Conservation (phyloP, 2,888 invertebrate species). For the Parnassius glacialis region DNA sequence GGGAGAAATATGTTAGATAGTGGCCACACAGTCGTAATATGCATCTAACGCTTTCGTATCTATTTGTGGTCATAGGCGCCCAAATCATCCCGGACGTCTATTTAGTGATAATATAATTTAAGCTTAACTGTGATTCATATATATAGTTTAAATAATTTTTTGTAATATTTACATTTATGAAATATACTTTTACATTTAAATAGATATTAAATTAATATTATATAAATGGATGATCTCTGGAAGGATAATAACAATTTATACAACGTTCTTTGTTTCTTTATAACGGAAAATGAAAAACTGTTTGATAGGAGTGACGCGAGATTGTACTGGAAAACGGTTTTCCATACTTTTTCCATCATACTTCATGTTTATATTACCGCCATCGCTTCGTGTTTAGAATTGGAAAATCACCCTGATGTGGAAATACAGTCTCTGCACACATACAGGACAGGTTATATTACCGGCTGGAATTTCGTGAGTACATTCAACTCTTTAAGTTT, state of each 20-base stretch:
- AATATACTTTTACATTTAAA: too few relatives aligned
- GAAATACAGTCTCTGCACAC: slow-evolving; percentile 50
- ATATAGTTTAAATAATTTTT: background rate
- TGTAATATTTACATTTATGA: background rate
- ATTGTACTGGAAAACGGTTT: slow-evolving; percentile 64
- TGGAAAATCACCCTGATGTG: slow-evolving; percentile 34
- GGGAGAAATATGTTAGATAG: background rate
- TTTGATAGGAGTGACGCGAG: slow-evolving; percentile 61
- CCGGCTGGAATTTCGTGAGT: slow-evolving; percentile 74
- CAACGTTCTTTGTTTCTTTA: slow-evolving; percentile 63
- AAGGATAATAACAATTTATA: slow-evolving; percentile 63
- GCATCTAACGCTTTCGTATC: slow-evolving; percentile 16
- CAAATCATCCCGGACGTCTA: slow-evolving; percentile 22
- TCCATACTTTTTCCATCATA: slow-evolving; percentile 46
- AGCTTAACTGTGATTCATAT: slow-evolving; percentile 4
- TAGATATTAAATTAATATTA: background rate
- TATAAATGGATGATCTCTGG: slow-evolving; percentile 60
- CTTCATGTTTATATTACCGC: slow-evolving; percentile 50
- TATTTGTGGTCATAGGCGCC: slow-evolving; percentile 20
- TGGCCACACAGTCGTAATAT: slow-evolving; percentile 12
- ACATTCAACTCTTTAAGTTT: slow-evolving; percentile 15
- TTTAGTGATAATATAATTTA: slow-evolving; percentile 20
- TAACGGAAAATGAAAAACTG: slow-evolving; percentile 67
- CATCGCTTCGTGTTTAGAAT: slow-evolving; percentile 41
- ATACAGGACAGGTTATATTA: slow-evolving; percentile 49